Conservation (phyloP, 2,888 invertebrate genomes). For the Alentia gelatinosa region DNA sequence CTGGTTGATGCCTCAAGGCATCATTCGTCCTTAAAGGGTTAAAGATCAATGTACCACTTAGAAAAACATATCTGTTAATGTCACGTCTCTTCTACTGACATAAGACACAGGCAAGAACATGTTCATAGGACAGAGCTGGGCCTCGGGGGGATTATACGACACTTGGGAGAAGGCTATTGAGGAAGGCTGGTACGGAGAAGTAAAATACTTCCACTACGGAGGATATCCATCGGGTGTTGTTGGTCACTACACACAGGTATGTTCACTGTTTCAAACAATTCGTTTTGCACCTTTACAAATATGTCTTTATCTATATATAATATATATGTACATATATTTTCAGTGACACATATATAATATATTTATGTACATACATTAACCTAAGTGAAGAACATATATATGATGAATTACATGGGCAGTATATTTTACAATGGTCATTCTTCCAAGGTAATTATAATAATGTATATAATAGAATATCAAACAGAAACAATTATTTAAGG, state of each 20-base stretch:
- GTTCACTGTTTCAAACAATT: neutral
- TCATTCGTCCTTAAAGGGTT: neutral
- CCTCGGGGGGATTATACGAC: neutral
- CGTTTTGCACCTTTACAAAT: neutral
- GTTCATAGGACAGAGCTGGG: constrained; percentile 44
- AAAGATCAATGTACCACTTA: neutral
- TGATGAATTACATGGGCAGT: too few species aligned
- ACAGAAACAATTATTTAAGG: too few species aligned
- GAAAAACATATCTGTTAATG: neutral
- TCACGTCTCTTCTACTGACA: neutral
- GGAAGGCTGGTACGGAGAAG: constrained; percentile 27
- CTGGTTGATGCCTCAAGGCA: neutral
- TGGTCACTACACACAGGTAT: constrained; percentile 74
- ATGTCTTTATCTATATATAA: too few species aligned
- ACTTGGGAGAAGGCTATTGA: neutral
- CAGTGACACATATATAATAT: neutral
- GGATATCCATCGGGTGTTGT: constrained; percentile 34
- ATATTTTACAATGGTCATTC: too few species aligned
- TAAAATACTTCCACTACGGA: constrained; percentile 7
- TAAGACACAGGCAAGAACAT: constrained; percentile 2
- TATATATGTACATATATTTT: neutral
- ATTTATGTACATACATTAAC: neutral
- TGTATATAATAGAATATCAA: too few species aligned
- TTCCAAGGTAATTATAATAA: too few species aligned
- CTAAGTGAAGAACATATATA: neutral